Evolutionary conservation across 2,888 invertebrate species (phyloP), one percentile per base, ranked within the genome.

Genomic region (Tenodera sinensis): DNA sequence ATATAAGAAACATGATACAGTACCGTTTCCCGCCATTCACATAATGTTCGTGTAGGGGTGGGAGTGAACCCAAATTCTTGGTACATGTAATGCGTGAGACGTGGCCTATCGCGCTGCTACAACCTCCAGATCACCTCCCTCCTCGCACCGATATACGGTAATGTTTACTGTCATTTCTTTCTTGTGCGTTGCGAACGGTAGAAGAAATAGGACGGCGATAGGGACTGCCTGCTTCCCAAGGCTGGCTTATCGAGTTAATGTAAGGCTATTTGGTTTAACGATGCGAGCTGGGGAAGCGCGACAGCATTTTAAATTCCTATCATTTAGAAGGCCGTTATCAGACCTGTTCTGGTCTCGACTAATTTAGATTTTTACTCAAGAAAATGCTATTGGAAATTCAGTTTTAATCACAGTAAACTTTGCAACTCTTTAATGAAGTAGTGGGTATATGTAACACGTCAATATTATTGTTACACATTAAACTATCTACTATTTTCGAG

Each of bases 21-120:
- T 71, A 20, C 54, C 54, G 25, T 71, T 54, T 25, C 15, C 54
- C 15, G 20, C 54, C 54, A 71, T 71, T 71, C 54, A 71, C 54
- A 71, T 71, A 71, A 71, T 71, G 54, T 71, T 71, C 20, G 54
- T 20, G 25, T 3, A 71, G 54, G 54, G 54, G 20, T 25, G 54
- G 54, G 15, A 71, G 54, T 25, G 54, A 71, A 71, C 54, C 25
- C 20, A 71, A 71, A 71, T 71, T 71, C 54, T 71, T 71, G 54
- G 20, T 71, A 71, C 54, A 71, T 71, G 54, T 71, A 71, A 71
- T 71, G 54, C 54, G 54, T 71, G 47, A 47, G 85, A 85, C 87
- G 87, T 87, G 87, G 87, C 42, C 87, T 87, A 87, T 87, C 87
- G 81, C 28, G 54, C n/a, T 9, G 42, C 30, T n/a, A 30, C 28